phyloP scores from a whole-genome alignment of 2,113 vertebrate species.

The Riparia riparia region DNA sequence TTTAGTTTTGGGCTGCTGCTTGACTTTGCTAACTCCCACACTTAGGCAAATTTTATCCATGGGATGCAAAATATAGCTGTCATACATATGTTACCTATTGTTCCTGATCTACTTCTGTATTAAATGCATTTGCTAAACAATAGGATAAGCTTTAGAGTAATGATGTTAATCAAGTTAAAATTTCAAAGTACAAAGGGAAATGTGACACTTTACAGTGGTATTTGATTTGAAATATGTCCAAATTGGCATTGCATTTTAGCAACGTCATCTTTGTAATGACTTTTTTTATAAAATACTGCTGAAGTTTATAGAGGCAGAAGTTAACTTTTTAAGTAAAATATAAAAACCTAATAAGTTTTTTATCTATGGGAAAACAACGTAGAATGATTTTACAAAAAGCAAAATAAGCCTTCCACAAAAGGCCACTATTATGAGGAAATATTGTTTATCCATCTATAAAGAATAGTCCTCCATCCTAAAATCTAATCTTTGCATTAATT shows the following conservation, averaged over 20 bases:
- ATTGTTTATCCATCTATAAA: neutral
- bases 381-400: neutral
- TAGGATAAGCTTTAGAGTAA: neutral
- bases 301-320: neutral
- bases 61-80: slow-evolving; percentile 31
- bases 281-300: neutral
- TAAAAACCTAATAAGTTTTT: neutral
- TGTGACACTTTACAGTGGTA: neutral
- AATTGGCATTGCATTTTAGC: neutral
- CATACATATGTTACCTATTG: slow-evolving; percentile 16
- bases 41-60: slow-evolving; percentile 38
- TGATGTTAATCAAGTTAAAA: slow-evolving; percentile 1
- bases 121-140: slow-evolving; percentile 28
- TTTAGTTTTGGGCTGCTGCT: slow-evolving; percentile 19
- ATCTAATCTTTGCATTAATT: neutral
- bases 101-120: neutral
- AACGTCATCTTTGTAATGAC: neutral
- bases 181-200: slow-evolving; percentile 22
- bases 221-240: slow-evolving; percentile 28
- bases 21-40: slow-evolving; percentile 13
- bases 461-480: neutral
- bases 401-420: neutral
- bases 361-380: neutral
- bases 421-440: neutral
- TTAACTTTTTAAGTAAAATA: neutral